phyloP scores from a whole-genome alignment of 2,113 vertebrate species.

The Macrotis lagotis region DNA sequence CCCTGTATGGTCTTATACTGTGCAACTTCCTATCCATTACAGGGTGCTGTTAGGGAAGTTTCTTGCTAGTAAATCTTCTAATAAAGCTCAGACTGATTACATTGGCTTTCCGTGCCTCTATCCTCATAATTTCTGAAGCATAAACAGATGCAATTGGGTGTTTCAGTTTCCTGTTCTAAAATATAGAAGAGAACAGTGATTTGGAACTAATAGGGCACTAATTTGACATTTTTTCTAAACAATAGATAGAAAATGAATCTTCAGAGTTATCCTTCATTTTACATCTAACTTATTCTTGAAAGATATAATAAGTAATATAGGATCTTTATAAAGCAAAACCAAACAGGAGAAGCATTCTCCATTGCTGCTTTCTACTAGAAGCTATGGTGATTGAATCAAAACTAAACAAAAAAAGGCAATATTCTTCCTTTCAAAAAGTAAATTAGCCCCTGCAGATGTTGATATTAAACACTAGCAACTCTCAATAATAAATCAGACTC shows the following conservation, averaged over 20 bases:
- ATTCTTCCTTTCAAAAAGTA: constrained; percentile 52
- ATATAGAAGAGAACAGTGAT: background rate
- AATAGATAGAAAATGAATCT: background rate
- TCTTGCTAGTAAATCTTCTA: background rate
- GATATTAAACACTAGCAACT: constrained; percentile 45
- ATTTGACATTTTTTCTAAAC: background rate
- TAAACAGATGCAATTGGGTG: background rate
- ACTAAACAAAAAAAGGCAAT: background rate
- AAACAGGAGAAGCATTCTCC: constrained; percentile 14
- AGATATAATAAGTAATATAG: background rate
- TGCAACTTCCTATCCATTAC: background rate
- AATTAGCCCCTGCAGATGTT: constrained; percentile 44
- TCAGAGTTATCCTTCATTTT: background rate
- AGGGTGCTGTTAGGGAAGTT: background rate
- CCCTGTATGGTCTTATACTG: background rate
- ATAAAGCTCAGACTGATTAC: background rate
- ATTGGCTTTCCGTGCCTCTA: background rate
- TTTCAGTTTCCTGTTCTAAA: background rate
- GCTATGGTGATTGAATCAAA: background rate
- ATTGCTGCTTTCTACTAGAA: background rate
- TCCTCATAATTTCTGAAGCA: background rate
- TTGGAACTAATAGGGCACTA: background rate
- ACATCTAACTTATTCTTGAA: background rate
- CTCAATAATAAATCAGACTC: constrained; percentile 41
- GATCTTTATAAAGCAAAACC: constrained; percentile 47